A percentile compares a stretch with the other conserved stretches of the same genome.
phyloP scores from a whole-genome alignment of 2,113 vertebrate genomes.

The Mus musculus region GRCm39 chr5:33155001-33155500 shows the following conservation, averaged over 20 bases:
- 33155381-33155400: background rate
- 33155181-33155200: background rate
- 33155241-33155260: conserved; percentile 72
- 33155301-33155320: background rate
- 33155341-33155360: background rate
- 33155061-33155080: background rate
- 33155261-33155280: conserved; percentile 21
- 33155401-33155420: background rate
- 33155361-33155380: background rate
- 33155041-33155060: background rate
- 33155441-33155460: background rate
- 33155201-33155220: background rate
- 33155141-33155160: background rate
- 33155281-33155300: background rate
- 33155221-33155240: conserved; percentile 59
- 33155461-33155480: background rate
- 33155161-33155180: background rate
- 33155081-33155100: background rate
- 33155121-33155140: background rate
- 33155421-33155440: no score
- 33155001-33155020: background rate
- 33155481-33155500: background rate
- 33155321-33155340: background rate
- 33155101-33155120: no score
- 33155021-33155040: background rate